These are phyloP conservation scores for Macrosoma leucophasiata DNA, from an alignment of 2,888 invertebrate species.

Conservation along the genomic window DNA sequence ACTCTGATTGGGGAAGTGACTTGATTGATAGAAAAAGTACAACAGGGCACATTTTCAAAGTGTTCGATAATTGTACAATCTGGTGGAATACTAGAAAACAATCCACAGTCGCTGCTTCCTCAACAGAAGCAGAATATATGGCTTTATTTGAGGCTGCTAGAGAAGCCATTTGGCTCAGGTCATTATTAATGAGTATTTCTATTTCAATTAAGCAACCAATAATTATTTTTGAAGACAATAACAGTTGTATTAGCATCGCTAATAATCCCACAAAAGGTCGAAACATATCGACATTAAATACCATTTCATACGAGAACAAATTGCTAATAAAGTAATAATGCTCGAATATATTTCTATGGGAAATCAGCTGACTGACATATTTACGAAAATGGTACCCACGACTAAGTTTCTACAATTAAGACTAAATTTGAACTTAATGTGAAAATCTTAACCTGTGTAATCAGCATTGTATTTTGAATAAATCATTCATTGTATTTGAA, in stretches of 20 bases:
- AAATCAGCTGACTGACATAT: not conserved
- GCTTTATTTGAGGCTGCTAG: slow-evolving; percentile 19
- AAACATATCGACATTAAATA: not conserved
- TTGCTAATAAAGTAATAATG: not conserved
- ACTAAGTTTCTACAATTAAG: too few relatives aligned
- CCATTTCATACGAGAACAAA: not conserved
- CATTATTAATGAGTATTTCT: not conserved
- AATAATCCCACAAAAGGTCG: not conserved
- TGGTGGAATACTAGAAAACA: slow-evolving; percentile 9
- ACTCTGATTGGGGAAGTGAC: slow-evolving; percentile 8
- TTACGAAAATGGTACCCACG: too few relatives aligned
- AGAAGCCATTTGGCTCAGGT: slow-evolving; percentile 22
- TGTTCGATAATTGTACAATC: slow-evolving; percentile 16
- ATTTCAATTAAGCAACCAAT: not conserved
- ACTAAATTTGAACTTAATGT: too few relatives aligned
- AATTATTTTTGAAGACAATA: not conserved
- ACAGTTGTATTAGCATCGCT: not conserved
- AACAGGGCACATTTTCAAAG: slow-evolving; percentile 17
- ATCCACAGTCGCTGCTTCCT: slow-evolving; percentile 10
- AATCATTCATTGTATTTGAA: too few relatives aligned
- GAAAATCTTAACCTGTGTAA: too few relatives aligned
- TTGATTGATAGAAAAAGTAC: slow-evolving; percentile 3
- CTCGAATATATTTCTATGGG: not conserved
- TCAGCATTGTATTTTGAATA: too few relatives aligned
- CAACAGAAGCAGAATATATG: slow-evolving; percentile 6